Evolutionary conservation across 2,113 vertebrate species (phyloP).

Genomic region (Lophochroa leadbeateri): DNA sequence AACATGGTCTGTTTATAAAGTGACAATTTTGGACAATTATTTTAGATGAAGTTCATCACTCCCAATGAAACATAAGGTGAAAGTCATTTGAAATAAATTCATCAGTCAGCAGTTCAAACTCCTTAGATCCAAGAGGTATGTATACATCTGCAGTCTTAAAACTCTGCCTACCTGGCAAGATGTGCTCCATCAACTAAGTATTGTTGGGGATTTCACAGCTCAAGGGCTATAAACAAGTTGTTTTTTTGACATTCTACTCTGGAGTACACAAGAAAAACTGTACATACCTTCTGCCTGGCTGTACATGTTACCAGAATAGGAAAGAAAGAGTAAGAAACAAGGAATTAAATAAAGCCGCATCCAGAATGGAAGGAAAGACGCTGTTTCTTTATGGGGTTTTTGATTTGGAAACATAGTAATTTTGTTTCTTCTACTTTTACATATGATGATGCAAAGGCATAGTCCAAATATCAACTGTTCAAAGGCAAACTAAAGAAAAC

Average conservation of each 20-base stretch:
- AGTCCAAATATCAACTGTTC: neutral
- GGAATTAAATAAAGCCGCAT: neutral
- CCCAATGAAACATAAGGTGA: neutral
- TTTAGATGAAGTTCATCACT: neutral
- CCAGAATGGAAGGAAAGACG: neutral
- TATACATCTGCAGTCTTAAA: neutral
- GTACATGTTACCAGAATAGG: neutral
- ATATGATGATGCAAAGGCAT: neutral
- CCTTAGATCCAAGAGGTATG: neutral
- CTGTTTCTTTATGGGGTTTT: neutral
- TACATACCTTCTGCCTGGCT: slow-evolving; percentile 1
- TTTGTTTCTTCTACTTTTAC: neutral
- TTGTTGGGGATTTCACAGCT: slow-evolving; percentile 3
- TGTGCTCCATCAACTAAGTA: neutral
- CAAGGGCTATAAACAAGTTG: neutral
- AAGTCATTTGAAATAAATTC: neutral
- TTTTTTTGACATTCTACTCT: slow-evolving; percentile 11
- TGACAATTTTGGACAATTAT: neutral
- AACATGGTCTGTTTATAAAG: neutral
- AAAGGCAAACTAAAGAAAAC: slow-evolving; percentile 1
- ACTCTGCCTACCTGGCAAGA: neutral
- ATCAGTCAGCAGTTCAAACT: neutral
- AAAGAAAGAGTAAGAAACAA: neutral
- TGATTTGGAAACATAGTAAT: neutral
- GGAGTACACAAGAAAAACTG: neutral